phyloP scores from a whole-genome alignment of 2,888 invertebrate genomes.

The Drosophila pegasa region DNA sequence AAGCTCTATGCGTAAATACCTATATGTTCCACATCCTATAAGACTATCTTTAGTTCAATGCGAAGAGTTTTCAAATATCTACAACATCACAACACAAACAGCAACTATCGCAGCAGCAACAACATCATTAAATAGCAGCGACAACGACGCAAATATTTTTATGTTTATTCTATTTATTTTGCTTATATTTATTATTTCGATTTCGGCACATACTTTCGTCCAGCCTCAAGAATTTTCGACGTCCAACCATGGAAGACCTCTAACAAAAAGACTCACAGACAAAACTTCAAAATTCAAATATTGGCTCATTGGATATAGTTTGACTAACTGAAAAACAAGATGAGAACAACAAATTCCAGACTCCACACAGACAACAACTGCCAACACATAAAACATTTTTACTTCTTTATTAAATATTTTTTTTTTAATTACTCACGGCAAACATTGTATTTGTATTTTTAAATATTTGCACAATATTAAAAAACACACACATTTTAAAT shows the following conservation, averaged over 20 bases:
- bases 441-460: constrained; percentile 61
- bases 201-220: constrained; percentile 19
- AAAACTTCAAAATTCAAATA: constrained; percentile 43
- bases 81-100: constrained; percentile 47
- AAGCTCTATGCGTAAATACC: constrained; percentile 34
- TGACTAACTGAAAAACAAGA: constrained; percentile 7
- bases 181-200: constrained; percentile 15
- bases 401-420: constrained; percentile 17
- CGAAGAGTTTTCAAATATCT: constrained; percentile 60
- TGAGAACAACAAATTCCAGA: not conserved
- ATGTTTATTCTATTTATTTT: constrained; percentile 7
- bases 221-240: constrained; percentile 69
- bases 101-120: constrained; percentile 1
- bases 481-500: constrained; percentile 60
- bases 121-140: constrained; percentile 27
- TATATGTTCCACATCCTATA: constrained; percentile 59
- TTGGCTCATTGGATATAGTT: constrained; percentile 21
- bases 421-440: constrained; percentile 33
- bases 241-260: constrained; percentile 48
- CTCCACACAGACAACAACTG: constrained; percentile 62
- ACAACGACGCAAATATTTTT: constrained; percentile 49
- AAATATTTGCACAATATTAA: constrained; percentile 66
- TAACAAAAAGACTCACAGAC: constrained; percentile 65
- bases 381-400: constrained; percentile 50
- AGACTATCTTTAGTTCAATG: constrained; percentile 60